Base-by-base conservation (phyloP, 2,888 invertebrate species). In the Nymphalis polychloros region DNA sequence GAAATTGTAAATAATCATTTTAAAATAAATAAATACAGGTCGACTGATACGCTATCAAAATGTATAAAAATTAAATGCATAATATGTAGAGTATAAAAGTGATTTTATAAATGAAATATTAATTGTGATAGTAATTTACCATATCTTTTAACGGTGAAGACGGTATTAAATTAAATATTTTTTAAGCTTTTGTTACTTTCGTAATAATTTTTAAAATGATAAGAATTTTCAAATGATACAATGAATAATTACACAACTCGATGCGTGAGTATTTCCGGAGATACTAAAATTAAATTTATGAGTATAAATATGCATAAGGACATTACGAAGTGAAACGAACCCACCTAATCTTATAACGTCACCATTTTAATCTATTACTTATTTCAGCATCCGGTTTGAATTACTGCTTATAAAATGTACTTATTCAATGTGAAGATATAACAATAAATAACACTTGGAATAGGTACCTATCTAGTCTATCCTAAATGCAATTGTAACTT, bases 51-150 rank as follows among this genome's bases (percentile, higher is more conserved):
- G 19, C 7, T n/a, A 17, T 3, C 19, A 19, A 6, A 19, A 59
- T 23, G 47, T 60, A 27, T 48, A 52, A 46, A 59, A 27, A 50
- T 59, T 60, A 65, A 65, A 65, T 65, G 65, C 65, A 65, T 31
- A 8, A 16, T 17, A 17, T 55, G n/a, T 53, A 31, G 17, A 31
- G 23, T 52, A 10, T 1, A 16, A 6, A 10, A 20, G 5, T 52
- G 7, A 23, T 52, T 27, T 23, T 16, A 52, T 52, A 27, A 23
- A 23, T 50, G 50, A 50, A 20, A 48, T 2, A 48, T 13, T 19
- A 50, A 10, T 50, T 50, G 50, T 19, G 50, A 50, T 19, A 20
- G 20, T 50, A 50, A 23, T 52, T 52, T 23, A 20, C 5, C n/a
- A 10, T 20, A 1, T 23, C 23, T 23, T 23, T 1, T 20, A 20